Evolutionary conservation across 2,888 invertebrate species (phyloP).

Genomic region (Agonopterix heracliana): DNA sequence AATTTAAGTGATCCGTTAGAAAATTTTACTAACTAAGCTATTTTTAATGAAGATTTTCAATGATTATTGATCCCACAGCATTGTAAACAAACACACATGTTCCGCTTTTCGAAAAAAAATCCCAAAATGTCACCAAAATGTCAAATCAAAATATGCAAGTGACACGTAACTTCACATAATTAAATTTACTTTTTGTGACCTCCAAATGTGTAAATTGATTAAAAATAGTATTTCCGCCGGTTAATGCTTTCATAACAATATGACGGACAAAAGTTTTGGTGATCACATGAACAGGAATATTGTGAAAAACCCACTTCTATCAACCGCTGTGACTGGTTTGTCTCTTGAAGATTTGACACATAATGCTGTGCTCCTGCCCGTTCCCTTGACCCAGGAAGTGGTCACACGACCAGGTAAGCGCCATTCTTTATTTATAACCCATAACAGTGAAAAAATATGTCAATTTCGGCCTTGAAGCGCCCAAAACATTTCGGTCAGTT

Average conservation of each 20-base stretch:
- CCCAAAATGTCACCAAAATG: constrained; percentile 21
- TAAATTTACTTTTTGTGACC: constrained; percentile 69
- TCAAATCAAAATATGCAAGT: constrained; percentile 62
- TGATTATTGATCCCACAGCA: too few species aligned
- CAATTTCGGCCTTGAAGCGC: constrained; percentile 36
- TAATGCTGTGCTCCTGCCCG: constrained; percentile 83
- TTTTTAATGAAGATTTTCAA: too few species aligned
- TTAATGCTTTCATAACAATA: constrained; percentile 36
- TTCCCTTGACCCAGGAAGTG: constrained; percentile 58
- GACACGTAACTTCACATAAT: constrained; percentile 72
- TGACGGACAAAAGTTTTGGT: constrained; percentile 70
- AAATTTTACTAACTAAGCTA: too few species aligned
- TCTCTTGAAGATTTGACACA: constrained; percentile 84
- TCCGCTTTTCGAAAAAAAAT: not conserved
- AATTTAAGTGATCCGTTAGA: too few species aligned
- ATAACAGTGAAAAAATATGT: constrained; percentile 15
- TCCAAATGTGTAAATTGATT: constrained; percentile 68
- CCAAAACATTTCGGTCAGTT: constrained; percentile 30
- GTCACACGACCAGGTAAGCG: constrained; percentile 61
- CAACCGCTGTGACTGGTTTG: constrained; percentile 82
- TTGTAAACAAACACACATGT: too few species aligned
- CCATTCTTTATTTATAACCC: constrained; percentile 34
- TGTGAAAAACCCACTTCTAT: constrained; percentile 82
- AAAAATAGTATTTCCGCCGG: constrained; percentile 51
- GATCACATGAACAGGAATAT: constrained; percentile 57